These are phyloP conservation scores for Camelus bactrianus DNA, from an alignment of 2,113 vertebrate species.

Conservation along the genomic window DNA sequence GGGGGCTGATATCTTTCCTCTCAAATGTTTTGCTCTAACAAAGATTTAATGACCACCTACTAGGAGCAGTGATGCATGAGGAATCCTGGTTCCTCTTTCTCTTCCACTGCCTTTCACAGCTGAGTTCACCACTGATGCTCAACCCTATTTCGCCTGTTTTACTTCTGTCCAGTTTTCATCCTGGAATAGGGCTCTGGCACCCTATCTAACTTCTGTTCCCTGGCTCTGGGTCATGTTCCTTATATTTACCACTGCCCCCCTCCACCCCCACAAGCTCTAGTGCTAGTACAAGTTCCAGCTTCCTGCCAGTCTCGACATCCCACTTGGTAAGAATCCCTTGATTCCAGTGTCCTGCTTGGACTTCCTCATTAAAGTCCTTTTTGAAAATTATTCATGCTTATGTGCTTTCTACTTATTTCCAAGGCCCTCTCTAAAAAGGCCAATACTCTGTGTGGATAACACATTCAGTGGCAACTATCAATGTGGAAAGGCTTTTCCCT, in stretches of 20 bases:
- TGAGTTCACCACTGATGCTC: background rate
- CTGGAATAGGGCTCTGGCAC: background rate
- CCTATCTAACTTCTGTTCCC: background rate
- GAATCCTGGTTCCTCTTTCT: background rate
- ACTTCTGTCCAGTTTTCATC: background rate
- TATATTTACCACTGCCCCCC: background rate
- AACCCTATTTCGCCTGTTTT: background rate
- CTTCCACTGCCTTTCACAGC: background rate
- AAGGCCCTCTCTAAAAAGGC: background rate
- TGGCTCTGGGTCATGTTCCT: background rate
- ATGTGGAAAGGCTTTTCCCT: background rate
- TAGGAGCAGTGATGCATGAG: background rate
- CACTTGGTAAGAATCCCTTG: background rate
- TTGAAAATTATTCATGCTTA: background rate
- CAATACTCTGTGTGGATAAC: background rate
- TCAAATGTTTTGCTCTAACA: conserved; percentile 4
- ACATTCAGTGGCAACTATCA: background rate
- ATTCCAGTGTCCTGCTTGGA: background rate
- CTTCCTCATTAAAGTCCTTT: background rate
- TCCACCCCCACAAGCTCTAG: background rate
- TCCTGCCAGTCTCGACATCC: background rate
- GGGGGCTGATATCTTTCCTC: background rate
- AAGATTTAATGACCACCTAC: conserved; percentile 23
- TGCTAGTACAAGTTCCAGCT: background rate
- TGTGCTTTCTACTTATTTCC: background rate